phyloP scores from a whole-genome alignment of 1,140 invertebrate species.

The Trichoplusia ni region DNA sequence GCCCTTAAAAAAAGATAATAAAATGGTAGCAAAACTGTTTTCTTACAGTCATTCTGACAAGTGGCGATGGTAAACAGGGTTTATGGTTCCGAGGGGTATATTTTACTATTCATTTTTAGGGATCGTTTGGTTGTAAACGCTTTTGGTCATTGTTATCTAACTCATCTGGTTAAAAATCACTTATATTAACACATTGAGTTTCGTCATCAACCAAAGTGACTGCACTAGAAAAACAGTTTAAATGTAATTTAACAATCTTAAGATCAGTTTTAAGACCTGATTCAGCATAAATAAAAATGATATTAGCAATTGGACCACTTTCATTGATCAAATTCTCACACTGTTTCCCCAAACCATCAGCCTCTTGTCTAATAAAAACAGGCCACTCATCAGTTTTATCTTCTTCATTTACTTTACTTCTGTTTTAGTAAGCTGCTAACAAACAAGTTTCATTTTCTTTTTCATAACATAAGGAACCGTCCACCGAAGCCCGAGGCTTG shows the following conservation, averaged over 20 bases:
- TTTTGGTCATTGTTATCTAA: not conserved
- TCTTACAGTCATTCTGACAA: slow-evolving; percentile 60
- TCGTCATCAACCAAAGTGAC: too few relatives aligned
- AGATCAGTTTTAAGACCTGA: too few relatives aligned
- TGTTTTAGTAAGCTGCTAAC: not conserved
- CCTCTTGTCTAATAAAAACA: too few relatives aligned
- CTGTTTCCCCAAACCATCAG: too few relatives aligned
- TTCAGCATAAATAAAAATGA: too few relatives aligned
- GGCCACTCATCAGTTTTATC: not conserved
- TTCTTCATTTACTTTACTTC: slow-evolving; percentile 2
- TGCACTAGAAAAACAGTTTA: too few relatives aligned
- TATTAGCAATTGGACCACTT: too few relatives aligned
- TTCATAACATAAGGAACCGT: slow-evolving; percentile 18
- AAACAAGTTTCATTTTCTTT: not conserved
- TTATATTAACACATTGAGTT: too few relatives aligned
- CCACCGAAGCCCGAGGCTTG: not conserved
- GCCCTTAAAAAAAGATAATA: slow-evolving; percentile 47
- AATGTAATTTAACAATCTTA: too few relatives aligned
- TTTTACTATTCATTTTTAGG: slow-evolving; percentile 54
- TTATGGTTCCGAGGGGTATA: slow-evolving; percentile 56
- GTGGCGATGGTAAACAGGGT: slow-evolving; percentile 61
- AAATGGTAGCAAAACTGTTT: slow-evolving; percentile 51
- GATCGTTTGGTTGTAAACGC: slow-evolving; percentile 7
- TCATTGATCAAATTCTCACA: too few relatives aligned
- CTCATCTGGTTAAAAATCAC: too few relatives aligned